Base-by-base conservation (phyloP, 2,113 vertebrate species). In the Monopterus albus region DNA sequence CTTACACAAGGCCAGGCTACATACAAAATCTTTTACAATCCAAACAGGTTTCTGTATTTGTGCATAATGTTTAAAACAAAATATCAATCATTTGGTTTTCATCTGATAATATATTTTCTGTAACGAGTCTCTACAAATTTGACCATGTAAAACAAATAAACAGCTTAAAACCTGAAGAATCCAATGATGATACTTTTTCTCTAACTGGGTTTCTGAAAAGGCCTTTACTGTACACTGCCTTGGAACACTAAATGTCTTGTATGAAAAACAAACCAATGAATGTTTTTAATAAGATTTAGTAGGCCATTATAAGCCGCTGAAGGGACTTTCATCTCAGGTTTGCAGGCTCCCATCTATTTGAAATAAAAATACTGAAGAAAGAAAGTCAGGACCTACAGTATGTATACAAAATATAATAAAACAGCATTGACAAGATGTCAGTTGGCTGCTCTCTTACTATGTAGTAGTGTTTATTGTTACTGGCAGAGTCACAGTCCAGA, bases 351-450 rank as follows among this genome's bases (percentile, higher is more conserved):
- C 2, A 28, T 21, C 31, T 40, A 25, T 76, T 50, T 31, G 7
- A 59, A 66, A 60, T 55, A 26, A 67, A 75, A 43, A 11, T 17
- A 66, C 38, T 50, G 29, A 18, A 62, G 13, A 17, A 55, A 31
- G 47, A 50, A 56, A 61, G 40, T 43, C n/a, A 36, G 31, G 25
- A 50, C 25, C 25, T n/a, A n/a, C n/a, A n/a, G n/a, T n/a, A 20
- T 12, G 26, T 18, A 57, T 72, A 14, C 38, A 71, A 72, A 69
- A 38, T 12, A 39, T 33, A 25, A 71, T 60, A 55, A 66, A 71
- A 81, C 23, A 35, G 42, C 17, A 12, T 23, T 10, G 15, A 58
- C 25, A 31, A 31, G 8, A 31, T 31, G 13, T 23, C 40, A 60
- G n/a, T 31, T 46, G 18, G 36, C 21, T n/a, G 2, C 55, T 40